Evolutionary conservation across 1,140 invertebrate species (phyloP), one percentile per base, ranked within the genome.

Genomic region (Asbolus verrucosus): DNA sequence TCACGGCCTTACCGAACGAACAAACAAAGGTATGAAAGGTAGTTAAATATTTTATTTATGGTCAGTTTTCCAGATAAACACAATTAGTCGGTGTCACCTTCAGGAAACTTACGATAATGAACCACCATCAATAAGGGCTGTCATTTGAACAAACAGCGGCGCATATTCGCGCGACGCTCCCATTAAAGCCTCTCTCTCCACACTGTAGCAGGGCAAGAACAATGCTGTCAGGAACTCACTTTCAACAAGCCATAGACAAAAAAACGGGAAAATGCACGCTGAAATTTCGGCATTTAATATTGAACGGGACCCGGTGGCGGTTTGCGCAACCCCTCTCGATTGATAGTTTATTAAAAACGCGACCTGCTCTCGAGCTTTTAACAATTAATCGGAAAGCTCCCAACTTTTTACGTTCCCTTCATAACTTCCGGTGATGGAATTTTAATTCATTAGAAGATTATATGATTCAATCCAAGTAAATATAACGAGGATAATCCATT

Each of bases 21-120:
- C n/a, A 54, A 54, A 54, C 46, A 54, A 54, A 54, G 46, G 46
- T 54, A 54, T 54, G 46, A 54, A 54, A 54, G 46, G 46, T 46
- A 8, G 24, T 67, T 67, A 67, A 33, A 67, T 67, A 43, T 67
- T 46, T 24, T 33, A 63, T 46, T 69, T 62, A 62, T 41, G 50
- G 54, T 69, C 67, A 69, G 36, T 69, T 69, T 62, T 39, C 59
- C 36, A 62, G 36, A 67, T 59, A 67, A 67, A 67, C 65, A 67
- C 41, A 59, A 67, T 67, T 67, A 67, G 50, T 67, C 50, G 65
- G 65, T 67, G 65, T 67, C 65, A 67, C 65, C 65, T 67, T 59
- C 65, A 67, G 65, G 46, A 67, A 67, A 67, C 30, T 54, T 41
- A 61, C 59, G 54, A 69, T 69, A 69, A 69, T 69, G 59, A 39